Evolutionary conservation across 2,888 invertebrate species (phyloP).

Genomic region (Tanypteryx hageni): DNA sequence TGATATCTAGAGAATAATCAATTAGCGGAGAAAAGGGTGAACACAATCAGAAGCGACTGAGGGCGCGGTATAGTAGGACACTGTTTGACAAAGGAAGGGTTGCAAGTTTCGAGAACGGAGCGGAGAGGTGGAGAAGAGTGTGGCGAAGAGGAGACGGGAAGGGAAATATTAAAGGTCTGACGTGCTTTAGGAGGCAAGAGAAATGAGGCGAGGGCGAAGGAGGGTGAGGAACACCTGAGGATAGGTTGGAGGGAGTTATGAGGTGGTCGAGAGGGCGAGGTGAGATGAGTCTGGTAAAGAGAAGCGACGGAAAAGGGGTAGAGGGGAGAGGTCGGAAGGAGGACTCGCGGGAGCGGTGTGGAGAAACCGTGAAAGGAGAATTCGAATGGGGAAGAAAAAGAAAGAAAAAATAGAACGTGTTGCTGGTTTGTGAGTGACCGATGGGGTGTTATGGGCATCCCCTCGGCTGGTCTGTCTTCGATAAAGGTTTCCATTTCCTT

Average conservation of each 20-base stretch:
- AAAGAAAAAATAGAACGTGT: not conserved
- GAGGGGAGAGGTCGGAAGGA: not conserved
- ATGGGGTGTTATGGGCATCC: not conserved
- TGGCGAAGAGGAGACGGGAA: not conserved
- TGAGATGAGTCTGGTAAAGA: not conserved
- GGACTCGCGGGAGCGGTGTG: not conserved
- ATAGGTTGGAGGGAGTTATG: not conserved
- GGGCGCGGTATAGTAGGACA: not conserved
- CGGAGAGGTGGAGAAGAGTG: not conserved
- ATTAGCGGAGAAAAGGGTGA: not conserved
- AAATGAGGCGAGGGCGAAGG: conserved; percentile 2
- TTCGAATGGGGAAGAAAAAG: no score
- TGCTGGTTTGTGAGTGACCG: not conserved
- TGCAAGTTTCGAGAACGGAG: conserved; percentile 20
- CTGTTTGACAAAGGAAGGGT: not conserved
- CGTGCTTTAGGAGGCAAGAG: conserved; percentile 11
- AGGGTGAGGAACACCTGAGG: not conserved
- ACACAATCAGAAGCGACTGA: not conserved
- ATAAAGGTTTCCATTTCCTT: conserved; percentile 27
- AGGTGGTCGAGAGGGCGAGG: not conserved
- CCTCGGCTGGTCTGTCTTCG: not conserved
- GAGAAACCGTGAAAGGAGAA: not conserved
- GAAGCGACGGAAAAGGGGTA: no score
- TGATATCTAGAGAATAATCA: not conserved
- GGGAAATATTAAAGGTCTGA: conserved; percentile 41